Percentiles rank a stretch among this genome's conserved stretches.
phyloP scores from a whole-genome alignment of 2,888 invertebrate species.

The Hydriomena furcata region DNA sequence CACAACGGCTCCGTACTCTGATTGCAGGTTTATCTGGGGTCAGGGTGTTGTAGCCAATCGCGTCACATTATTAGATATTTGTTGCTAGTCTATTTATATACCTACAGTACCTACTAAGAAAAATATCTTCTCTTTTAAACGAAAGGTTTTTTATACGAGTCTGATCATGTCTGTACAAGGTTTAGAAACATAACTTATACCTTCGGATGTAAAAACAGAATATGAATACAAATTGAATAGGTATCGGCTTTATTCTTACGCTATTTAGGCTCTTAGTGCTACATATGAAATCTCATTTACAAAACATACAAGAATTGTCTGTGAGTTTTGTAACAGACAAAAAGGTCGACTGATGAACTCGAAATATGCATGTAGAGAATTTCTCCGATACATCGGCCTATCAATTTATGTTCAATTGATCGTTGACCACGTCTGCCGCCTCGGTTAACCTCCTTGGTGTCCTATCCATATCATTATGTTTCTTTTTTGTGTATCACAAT shows the following conservation, averaged over 20 bases:
- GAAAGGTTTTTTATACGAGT: too few species aligned
- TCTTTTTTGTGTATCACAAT: slow-evolving; percentile 24
- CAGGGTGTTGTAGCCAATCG: slow-evolving; percentile 48
- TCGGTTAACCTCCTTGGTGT: slow-evolving; percentile 38
- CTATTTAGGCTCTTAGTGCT: too few species aligned
- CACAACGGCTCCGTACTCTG: slow-evolving; percentile 58
- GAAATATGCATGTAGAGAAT: slow-evolving; percentile 23
- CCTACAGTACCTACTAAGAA: too few species aligned
- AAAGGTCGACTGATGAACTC: slow-evolving; percentile 13
- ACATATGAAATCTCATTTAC: too few species aligned
- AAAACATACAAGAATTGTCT: too few species aligned
- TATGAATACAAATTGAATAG: too few species aligned
- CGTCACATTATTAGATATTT: slow-evolving; percentile 35
- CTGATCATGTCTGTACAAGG: too few species aligned
- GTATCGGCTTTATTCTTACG: too few species aligned
- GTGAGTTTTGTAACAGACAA: slow-evolving; percentile 6
- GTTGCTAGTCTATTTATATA: slow-evolving; percentile 16
- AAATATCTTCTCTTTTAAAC: too few species aligned
- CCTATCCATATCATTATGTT: slow-evolving; percentile 32
- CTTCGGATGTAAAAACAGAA: too few species aligned
- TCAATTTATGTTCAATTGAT: slow-evolving; percentile 72
- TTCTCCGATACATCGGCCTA: slow-evolving; percentile 46
- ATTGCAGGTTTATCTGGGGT: slow-evolving; percentile 73
- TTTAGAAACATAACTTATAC: neutral
- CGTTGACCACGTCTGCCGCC: slow-evolving; percentile 50